Conservation (phyloP, 2,797 vertebrate species). For the Borostomias antarcticus region DNA sequence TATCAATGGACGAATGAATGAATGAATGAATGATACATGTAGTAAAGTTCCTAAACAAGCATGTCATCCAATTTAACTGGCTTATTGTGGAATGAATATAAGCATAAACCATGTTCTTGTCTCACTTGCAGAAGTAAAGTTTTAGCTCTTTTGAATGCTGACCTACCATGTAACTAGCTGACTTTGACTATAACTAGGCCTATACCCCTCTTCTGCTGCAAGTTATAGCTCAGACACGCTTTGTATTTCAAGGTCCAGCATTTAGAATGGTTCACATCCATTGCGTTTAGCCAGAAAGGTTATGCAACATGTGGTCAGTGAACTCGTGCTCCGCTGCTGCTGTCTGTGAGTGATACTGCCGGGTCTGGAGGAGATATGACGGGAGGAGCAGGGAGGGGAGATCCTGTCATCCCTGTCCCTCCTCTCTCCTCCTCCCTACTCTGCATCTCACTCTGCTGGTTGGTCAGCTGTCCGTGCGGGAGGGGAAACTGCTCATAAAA, state of each 20-base stretch:
- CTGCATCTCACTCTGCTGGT: constrained; percentile 1
- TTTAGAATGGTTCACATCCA: too few species aligned
- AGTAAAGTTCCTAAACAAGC: not conserved
- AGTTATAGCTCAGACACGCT: too few species aligned
- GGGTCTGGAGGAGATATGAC: constrained; percentile 66
- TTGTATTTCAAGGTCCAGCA: too few species aligned
- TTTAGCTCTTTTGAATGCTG: too few species aligned
- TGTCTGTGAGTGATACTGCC: not conserved
- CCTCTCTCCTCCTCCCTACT: too few species aligned
- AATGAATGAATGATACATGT: constrained; percentile 9
- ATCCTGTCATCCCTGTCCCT: not conserved
- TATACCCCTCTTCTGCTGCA: too few species aligned
- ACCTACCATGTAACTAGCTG: too few species aligned
- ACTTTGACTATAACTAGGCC: too few species aligned
- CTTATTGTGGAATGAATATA: too few species aligned
- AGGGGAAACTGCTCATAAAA: constrained; percentile 24
- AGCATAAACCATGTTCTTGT: too few species aligned
- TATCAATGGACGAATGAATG: constrained; percentile 5
- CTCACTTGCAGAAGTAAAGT: too few species aligned
- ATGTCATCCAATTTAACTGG: not conserved
- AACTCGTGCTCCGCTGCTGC: not conserved
- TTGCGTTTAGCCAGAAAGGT: too few species aligned
- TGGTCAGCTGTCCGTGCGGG: constrained; percentile 42
- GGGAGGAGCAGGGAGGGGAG: constrained; percentile 68
- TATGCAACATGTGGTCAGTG: not conserved